These are phyloP conservation scores for Danio aesculapii DNA, from an alignment of 2,797 vertebrate species.

Conservation along the genomic window DNA sequence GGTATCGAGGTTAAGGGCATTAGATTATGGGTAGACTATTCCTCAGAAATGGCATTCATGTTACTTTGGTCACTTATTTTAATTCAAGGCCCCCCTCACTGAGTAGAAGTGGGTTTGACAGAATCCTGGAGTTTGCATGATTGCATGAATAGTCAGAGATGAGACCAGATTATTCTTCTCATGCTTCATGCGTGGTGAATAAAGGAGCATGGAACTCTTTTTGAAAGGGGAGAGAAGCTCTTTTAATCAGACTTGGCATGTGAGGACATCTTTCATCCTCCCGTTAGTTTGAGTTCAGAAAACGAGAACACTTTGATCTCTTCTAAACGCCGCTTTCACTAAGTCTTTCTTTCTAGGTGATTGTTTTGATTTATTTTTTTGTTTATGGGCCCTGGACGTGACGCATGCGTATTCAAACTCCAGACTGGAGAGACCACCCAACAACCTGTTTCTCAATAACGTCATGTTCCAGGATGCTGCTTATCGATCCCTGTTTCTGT, in stretches of 20 bases:
- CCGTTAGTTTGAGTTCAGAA: not conserved
- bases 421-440: slow-evolving; percentile 36
- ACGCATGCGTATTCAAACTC: slow-evolving; percentile 43
- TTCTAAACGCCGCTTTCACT: not conserved
- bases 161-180: slow-evolving; percentile 25
- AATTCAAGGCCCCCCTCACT: not conserved
- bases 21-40: not conserved
- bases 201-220: slow-evolving; percentile 16
- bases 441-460: slow-evolving; percentile 11
- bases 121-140: slow-evolving; percentile 39
- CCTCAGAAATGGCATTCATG: not conserved
- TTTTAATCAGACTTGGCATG: slow-evolving; percentile 36
- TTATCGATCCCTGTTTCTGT: slow-evolving; percentile 8
- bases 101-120: slow-evolving; percentile 20
- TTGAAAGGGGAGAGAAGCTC: not conserved
- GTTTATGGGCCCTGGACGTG: slow-evolving; percentile 24
- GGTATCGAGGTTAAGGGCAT: not conserved
- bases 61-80: not conserved
- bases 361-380: not conserved
- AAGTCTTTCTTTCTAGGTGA: not conserved
- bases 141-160: slow-evolving; percentile 34
- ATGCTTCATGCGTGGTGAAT: not conserved
- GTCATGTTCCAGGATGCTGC: slow-evolving; percentile 23
- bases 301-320: not conserved
- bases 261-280: slow-evolving; percentile 16